A percentile compares a stretch with the other conserved stretches of the same genome.
Conservation (phyloP, 2,888 invertebrate genomes). For the Dicyrtomina minuta region DNA sequence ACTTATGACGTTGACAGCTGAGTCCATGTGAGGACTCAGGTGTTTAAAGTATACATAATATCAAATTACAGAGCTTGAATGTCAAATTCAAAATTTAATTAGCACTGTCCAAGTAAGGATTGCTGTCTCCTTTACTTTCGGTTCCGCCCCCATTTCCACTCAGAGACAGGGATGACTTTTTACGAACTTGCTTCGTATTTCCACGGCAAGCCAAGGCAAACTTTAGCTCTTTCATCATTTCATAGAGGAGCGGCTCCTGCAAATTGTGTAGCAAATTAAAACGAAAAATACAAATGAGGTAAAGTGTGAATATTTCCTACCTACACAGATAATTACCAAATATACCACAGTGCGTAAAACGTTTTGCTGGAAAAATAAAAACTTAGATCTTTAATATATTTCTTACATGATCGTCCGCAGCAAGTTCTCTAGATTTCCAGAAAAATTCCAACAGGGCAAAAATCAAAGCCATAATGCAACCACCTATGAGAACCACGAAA, state of each 20-base stretch:
- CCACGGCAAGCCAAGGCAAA: constrained; percentile 71
- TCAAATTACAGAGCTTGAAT: background rate
- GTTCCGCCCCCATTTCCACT: constrained; percentile 25
- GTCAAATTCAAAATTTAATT: no score
- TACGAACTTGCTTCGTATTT: constrained; percentile 71
- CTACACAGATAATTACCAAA: background rate
- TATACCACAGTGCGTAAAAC: background rate
- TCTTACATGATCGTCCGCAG: constrained; percentile 84
- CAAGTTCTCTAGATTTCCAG: constrained; percentile 91
- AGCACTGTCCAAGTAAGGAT: constrained; percentile 14
- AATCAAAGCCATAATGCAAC: constrained; percentile 86
- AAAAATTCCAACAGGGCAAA: constrained; percentile 94
- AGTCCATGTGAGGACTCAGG: no score
- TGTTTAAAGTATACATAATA: background rate
- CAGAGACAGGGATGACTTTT: constrained; percentile 52
- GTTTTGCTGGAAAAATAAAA: background rate
- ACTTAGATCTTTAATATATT: background rate
- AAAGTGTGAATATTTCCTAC: no score
- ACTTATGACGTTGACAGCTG: background rate
- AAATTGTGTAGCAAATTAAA: background rate
- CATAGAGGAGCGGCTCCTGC: constrained; percentile 71
- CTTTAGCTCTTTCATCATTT: constrained; percentile 72
- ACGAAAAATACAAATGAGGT: background rate
- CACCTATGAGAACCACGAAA: constrained; percentile 90
- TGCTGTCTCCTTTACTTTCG: constrained; percentile 32